These are phyloP conservation scores for Homalodisca vitripennis DNA, from an alignment of 1,140 invertebrate species.

Conservation along the genomic window DNA sequence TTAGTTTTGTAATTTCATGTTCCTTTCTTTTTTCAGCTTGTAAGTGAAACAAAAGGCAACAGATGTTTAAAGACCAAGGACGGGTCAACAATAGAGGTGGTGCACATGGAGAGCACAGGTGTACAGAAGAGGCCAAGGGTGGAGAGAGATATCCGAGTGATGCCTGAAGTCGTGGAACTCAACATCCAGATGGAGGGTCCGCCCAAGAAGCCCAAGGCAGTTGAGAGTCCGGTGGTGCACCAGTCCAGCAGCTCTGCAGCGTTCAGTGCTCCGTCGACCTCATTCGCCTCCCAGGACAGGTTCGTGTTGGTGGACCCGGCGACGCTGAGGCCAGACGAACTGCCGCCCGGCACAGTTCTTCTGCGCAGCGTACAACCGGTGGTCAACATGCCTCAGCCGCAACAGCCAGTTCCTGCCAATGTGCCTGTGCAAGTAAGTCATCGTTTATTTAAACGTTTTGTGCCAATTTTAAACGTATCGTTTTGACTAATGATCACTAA, in stretches of 20 bases:
- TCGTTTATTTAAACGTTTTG: too few relatives aligned
- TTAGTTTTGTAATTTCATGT: too few relatives aligned
- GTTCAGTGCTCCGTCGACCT: neutral
- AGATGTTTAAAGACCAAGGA: conserved; percentile 10
- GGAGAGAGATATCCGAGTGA: neutral
- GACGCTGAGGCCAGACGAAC: neutral
- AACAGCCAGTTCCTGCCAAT: neutral
- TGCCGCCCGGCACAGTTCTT: neutral
- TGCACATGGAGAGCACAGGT: neutral
- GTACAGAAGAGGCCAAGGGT: neutral
- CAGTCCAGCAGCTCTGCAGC: neutral
- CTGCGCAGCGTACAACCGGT: neutral
- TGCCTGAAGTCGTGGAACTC: neutral
- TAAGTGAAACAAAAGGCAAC: neutral
- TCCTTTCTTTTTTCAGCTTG: neutral
- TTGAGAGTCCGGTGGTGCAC: neutral
- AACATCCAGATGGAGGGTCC: neutral
- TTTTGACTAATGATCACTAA: too few relatives aligned
- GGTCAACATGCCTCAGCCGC: neutral
- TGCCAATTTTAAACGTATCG: too few relatives aligned
- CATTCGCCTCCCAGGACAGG: neutral
- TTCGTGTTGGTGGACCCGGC: neutral
- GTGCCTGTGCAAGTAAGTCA: neutral
- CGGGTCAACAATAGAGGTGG: neutral
- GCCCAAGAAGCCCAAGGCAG: too few relatives aligned